Evolutionary conservation across 1,140 invertebrate species (phyloP), one percentile per base, ranked within the genome.

Genomic region (Drosophila busckii): DNA sequence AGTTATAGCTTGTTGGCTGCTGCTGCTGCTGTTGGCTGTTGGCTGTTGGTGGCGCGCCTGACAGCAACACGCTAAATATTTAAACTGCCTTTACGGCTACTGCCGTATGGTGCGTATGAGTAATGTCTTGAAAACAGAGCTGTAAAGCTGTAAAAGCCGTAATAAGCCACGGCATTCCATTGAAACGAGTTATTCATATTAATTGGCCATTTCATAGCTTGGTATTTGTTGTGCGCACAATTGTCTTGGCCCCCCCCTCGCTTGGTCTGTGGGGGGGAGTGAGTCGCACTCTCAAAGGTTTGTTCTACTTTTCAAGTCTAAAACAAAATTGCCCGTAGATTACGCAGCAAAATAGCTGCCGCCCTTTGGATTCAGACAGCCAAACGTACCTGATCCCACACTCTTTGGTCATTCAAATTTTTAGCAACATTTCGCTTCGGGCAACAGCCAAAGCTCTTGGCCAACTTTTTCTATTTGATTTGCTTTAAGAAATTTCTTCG

Each of bases 131-230:
- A 22, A 13, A 26, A 9, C 34, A 31, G 44, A 28, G 42, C 58
- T 46, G 50, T 42, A 55, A 55, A 54, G 35, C 20, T 75, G 69
- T 80, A 78, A 55, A 55, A 54, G 35, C 20, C 69, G 69, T 80
- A 78, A 82, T 78, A 80, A 80, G 64, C 40, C 63, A 48, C 63
- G 69, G 45, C 76, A 82, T 80, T 80, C 75, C 73, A 80, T 60
- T 49, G 50, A 82, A 82, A 82, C 76, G 65, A 82, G 75, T 82
- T 62, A 62, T 82, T 82, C 75, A 66, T 82, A 82, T 82, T 82
- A 82, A 82, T 82, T 82, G 75, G 75, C 75, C 65, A 70, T 80
- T 82, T 82, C 75, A 82, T 82, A 70, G 73, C 75, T 70, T 49
- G 59, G 75, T 82, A 76, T 65, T 54, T 48, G 53, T 49, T 35